phyloP scores from a whole-genome alignment of 2,797 vertebrate genomes.

The Adelosebastes latens region DNA sequence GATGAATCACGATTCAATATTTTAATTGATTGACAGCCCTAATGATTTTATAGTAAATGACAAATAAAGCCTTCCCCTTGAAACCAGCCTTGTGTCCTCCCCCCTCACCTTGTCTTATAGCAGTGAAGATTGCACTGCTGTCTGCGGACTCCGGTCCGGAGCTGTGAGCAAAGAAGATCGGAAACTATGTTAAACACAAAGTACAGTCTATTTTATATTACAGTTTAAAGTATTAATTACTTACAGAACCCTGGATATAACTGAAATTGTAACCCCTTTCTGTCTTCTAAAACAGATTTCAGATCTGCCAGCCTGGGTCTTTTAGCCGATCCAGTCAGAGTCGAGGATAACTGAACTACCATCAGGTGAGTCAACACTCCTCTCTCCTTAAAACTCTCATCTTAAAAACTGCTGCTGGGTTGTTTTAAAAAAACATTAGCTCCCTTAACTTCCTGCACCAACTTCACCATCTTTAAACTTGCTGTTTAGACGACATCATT shows the following conservation, averaged over 20 bases:
- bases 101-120: slow-evolving; percentile 85
- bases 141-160: slow-evolving; percentile 38
- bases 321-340: background rate
- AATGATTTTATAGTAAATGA: background rate
- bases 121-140: slow-evolving; percentile 77
- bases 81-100: background rate
- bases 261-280: background rate
- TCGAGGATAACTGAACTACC: background rate
- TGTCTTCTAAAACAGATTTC: background rate
- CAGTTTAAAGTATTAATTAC: no score
- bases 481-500: no score
- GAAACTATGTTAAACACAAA: background rate
- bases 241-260: no score
- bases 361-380: background rate
- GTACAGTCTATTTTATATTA: no score
- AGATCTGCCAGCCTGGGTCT: background rate
- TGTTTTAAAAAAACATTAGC: background rate
- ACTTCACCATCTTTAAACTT: background rate
- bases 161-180: slow-evolving; percentile 29
- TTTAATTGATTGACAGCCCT: no score
- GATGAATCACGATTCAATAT: no score
- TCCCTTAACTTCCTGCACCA: background rate
- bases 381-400: no score
- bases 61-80: no score
- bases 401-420: no score